Base-by-base conservation (phyloP, 2,113 vertebrate genomes). In the Trochalopteron elliotii region DNA sequence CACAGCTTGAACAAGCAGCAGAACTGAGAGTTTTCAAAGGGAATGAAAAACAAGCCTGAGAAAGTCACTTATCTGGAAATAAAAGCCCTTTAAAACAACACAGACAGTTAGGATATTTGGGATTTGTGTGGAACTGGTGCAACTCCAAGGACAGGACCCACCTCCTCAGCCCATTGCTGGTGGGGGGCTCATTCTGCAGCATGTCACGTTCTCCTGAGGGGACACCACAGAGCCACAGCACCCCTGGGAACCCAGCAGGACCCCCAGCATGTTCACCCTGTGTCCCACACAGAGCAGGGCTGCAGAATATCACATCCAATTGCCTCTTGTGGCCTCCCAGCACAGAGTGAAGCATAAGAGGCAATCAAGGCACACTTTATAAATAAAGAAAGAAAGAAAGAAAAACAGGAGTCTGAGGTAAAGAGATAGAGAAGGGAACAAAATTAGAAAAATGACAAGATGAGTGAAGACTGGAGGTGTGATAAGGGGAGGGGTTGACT, bases 141-240 rank as follows among this genome's bases (percentile, higher is more conserved):
- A 37, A 50, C 12, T 24, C 35, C 55, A 53, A 64, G 53, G 37
- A 19, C 70, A 75, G 83, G 79, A 35, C 6, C 5, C 55, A 83
- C 9, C 35, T 83, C n/a, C 45, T 24, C 1, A 72, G 63, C 24
- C 19, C 28, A 15, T 0, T 33, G 74, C 35, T 78, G 60, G 8
- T 19, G 40, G 33, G 49, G 59, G 37, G 10, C 37, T 39, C 37
- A 39, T 39, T 39, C 37, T 39, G n/a, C 70, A 87, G n/a, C 25
- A 2, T 12, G 11, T 8, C 12, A 7, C 1, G 0, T 33, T 61
- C 21, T 49, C 28, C 85, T 19, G 1, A 27, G 56, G 75, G 77
- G 88, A 78, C 33, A 25, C 16, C 4, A 7, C 31, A 49, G 47
- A 30, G 60, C 50, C 50, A 50, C 55, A 56, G 57, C 1, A 5